phyloP scores from a whole-genome alignment of 2,888 invertebrate species.

The Agonum fuliginosum region DNA sequence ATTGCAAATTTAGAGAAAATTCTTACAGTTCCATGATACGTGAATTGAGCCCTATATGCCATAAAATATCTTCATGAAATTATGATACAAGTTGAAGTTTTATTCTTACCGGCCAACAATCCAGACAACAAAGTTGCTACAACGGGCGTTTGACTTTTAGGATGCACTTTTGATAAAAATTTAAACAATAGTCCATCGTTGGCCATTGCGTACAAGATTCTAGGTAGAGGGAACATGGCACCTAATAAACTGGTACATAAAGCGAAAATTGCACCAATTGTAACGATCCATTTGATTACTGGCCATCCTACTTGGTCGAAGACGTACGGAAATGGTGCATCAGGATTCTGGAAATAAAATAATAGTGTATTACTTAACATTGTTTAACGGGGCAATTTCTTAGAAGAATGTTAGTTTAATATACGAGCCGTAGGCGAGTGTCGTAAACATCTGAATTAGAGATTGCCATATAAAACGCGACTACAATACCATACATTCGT shows the following conservation, averaged over 20 bases:
- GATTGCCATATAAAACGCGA: no score
- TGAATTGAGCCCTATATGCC: no score
- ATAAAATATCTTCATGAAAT: no score
- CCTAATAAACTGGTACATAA: slow-evolving; percentile 91
- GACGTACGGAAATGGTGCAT: slow-evolving; percentile 91
- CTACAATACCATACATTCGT: no score
- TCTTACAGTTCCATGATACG: no score
- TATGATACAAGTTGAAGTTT: no score
- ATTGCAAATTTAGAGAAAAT: no score
- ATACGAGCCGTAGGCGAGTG: no score
- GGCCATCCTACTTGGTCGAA: slow-evolving; percentile 86
- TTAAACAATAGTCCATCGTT: slow-evolving; percentile 90
- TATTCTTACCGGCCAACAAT: slow-evolving; percentile 79
- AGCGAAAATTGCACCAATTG: slow-evolving; percentile 93
- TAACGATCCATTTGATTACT: slow-evolving; percentile 90
- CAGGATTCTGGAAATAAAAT: slow-evolving; percentile 77
- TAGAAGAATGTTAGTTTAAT: no score
- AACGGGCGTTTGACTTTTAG: slow-evolving; percentile 86
- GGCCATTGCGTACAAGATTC: slow-evolving; percentile 93
- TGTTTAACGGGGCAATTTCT: no score
- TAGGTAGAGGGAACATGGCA: slow-evolving; percentile 91
- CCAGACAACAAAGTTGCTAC: slow-evolving; percentile 86
- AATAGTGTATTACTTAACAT: no score
- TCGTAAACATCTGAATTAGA: no score
- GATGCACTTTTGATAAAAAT: slow-evolving; percentile 80